These are phyloP conservation scores for Margarornis squamiger DNA, from an alignment of 2,797 vertebrate genomes.

Conservation along the genomic window DNA sequence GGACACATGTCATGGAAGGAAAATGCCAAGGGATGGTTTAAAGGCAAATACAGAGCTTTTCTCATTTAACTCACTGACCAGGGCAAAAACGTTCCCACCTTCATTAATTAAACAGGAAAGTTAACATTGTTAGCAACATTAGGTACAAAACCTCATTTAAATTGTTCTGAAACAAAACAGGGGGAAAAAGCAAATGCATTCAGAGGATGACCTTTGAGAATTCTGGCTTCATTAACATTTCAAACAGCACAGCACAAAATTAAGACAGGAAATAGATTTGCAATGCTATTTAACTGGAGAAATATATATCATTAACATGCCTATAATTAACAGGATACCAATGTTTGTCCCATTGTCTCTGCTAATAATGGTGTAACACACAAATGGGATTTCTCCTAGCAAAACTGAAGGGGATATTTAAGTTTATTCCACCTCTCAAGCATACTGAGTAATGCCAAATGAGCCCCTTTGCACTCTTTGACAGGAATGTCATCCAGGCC, in stretches of 20 bases:
- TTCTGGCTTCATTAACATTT: slow-evolving; percentile 75
- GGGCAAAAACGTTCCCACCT: slow-evolving; percentile 29
- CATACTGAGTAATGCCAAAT: neutral
- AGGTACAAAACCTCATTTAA: slow-evolving; percentile 73
- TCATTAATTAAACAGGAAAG: slow-evolving; percentile 64
- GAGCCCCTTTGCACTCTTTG: neutral
- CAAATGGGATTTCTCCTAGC: slow-evolving; percentile 36
- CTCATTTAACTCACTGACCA: slow-evolving; percentile 59
- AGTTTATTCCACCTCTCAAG: neutral
- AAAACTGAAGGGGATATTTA: neutral
- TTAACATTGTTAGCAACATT: slow-evolving; percentile 65
- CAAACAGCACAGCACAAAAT: slow-evolving; percentile 73
- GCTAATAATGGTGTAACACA: slow-evolving; percentile 32
- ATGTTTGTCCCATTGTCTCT: slow-evolving; percentile 46
- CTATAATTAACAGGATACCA: slow-evolving; percentile 67
- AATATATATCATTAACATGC: slow-evolving; percentile 62
- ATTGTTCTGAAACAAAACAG: slow-evolving; percentile 66
- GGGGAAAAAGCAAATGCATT: slow-evolving; percentile 50
- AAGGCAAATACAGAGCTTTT: neutral
- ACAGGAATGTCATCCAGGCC: neutral
- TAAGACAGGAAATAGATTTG: slow-evolving; percentile 60
- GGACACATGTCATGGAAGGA: neutral
- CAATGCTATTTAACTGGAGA: slow-evolving; percentile 36
- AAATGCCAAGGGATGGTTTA: neutral
- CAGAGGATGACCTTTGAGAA: slow-evolving; percentile 79